Percentiles rank a stretch among this genome's conserved stretches.
Evolutionary conservation across 1,140 invertebrate species (phyloP).

Genomic region (Drosophila bifasciata): DNA sequence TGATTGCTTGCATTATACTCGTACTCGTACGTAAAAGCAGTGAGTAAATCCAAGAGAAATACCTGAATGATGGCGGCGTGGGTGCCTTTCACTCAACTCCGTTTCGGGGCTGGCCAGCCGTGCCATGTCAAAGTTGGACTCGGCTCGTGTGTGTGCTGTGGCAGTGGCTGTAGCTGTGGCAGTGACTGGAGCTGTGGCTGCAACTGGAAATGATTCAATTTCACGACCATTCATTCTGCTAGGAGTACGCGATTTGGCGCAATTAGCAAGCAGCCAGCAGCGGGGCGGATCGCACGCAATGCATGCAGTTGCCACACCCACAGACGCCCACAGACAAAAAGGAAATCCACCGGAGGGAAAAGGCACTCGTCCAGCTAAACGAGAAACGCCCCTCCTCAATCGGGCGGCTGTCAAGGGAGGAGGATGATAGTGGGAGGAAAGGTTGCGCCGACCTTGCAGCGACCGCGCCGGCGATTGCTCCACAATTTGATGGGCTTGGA

Average conservation of each 20-base stretch:
- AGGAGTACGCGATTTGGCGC: slow-evolving; percentile 50
- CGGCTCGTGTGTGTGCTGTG: slow-evolving; percentile 26
- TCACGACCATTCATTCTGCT: slow-evolving; percentile 69
- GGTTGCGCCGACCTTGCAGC: slow-evolving; percentile 51
- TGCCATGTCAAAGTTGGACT: slow-evolving; percentile 71
- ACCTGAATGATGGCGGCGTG: slow-evolving; percentile 54
- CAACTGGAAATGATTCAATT: slow-evolving; percentile 76
- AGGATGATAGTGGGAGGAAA: not conserved
- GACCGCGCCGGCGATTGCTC: slow-evolving; percentile 36
- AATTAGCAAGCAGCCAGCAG: slow-evolving; percentile 55
- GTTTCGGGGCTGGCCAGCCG: slow-evolving; percentile 18
- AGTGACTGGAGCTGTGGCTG: slow-evolving; percentile 13
- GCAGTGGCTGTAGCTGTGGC: not conserved
- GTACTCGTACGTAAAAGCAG: slow-evolving; percentile 16
- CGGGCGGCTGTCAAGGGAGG: not conserved
- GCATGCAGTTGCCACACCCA: slow-evolving; percentile 9
- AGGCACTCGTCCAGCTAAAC: slow-evolving; percentile 39
- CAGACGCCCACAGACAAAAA: slow-evolving; percentile 47
- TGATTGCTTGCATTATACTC: not conserved
- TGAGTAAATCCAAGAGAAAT: slow-evolving; percentile 8
- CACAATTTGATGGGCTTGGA: slow-evolving; percentile 30
- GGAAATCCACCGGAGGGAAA: slow-evolving; percentile 42
- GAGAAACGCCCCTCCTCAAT: slow-evolving; percentile 42
- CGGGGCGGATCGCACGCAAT: slow-evolving; percentile 25
- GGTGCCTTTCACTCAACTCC: slow-evolving; percentile 73